Evolutionary conservation across 1,140 invertebrate species (phyloP).

Genomic region (Drosophila kepulauana): DNA sequence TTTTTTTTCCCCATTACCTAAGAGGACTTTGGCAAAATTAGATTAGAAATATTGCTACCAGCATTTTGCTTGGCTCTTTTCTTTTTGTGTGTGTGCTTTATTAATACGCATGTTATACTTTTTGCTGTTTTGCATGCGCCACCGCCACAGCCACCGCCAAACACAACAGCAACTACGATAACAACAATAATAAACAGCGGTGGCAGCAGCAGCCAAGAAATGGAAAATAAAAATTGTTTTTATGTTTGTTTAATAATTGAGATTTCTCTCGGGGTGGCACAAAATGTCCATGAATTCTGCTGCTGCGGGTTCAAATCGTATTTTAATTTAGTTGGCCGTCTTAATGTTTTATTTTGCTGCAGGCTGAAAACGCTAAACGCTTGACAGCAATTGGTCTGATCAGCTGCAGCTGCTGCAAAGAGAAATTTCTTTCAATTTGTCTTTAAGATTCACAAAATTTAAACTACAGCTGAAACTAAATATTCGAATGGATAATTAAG

Average conservation of each 20-base stretch:
- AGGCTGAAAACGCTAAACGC: constrained; percentile 18
- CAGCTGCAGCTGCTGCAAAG: not conserved
- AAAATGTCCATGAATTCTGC: constrained; percentile 5
- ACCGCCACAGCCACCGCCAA: constrained; percentile 5
- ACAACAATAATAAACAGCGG: constrained; percentile 18
- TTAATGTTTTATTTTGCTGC: constrained; percentile 51
- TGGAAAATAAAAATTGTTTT: constrained; percentile 47
- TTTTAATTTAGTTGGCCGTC: constrained; percentile 69
- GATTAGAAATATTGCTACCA: constrained; percentile 83
- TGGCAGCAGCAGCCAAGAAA: constrained; percentile 5
- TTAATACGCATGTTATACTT: constrained; percentile 70
- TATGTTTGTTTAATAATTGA: constrained; percentile 72
- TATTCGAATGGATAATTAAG: too few relatives aligned
- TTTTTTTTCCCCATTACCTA: constrained; percentile 21
- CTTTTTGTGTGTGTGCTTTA: constrained; percentile 53
- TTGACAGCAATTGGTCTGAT: constrained; percentile 7
- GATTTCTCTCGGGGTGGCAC: constrained; percentile 37
- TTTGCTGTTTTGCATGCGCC: constrained; percentile 63
- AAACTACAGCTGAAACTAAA: too few relatives aligned
- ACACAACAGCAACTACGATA: constrained; percentile 28
- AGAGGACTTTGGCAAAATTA: constrained; percentile 74
- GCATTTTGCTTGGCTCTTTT: constrained; percentile 70
- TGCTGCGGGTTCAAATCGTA: constrained; percentile 50
- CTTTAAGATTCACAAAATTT: not conserved
- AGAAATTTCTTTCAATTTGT: not conserved